phyloP scores from a whole-genome alignment of 2,113 vertebrate genomes.

The Centropristis striata region DNA sequence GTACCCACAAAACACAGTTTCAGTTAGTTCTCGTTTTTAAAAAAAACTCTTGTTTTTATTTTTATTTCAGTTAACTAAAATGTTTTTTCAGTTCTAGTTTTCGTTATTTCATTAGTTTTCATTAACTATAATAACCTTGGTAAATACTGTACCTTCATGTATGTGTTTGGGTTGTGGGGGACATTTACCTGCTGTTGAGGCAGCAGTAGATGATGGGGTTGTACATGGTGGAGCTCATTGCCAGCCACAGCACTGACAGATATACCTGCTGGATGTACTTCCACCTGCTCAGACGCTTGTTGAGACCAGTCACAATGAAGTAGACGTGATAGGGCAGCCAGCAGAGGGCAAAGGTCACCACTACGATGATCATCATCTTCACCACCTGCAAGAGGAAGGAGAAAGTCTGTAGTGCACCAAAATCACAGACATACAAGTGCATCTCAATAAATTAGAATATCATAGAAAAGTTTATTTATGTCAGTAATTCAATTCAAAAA shows the following conservation, averaged over 20 bases:
- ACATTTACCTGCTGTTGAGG: slow-evolving; percentile 94
- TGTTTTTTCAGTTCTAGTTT: too few species aligned
- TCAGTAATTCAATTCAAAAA: too few species aligned
- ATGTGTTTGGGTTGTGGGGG: not conserved
- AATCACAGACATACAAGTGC: too few species aligned
- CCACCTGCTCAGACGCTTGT: slow-evolving; percentile 89
- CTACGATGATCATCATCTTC: slow-evolving; percentile 99
- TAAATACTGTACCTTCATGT: not conserved
- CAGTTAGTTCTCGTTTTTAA: too few species aligned
- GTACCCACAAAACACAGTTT: too few species aligned
- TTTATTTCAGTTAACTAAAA: too few species aligned
- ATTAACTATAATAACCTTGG: too few species aligned
- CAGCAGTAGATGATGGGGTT: slow-evolving; percentile 99
- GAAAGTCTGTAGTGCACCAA: not conserved
- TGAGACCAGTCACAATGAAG: slow-evolving; percentile 93
- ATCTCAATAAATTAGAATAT: too few species aligned
- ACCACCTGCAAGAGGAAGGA: slow-evolving; percentile 89
- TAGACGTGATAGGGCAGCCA: slow-evolving; percentile 97
- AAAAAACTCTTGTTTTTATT: too few species aligned
- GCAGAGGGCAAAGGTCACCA: slow-evolving; percentile 95
- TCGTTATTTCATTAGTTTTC: too few species aligned
- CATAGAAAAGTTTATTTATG: too few species aligned
- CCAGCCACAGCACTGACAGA: slow-evolving; percentile 95
- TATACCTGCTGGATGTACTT: slow-evolving; percentile 99
- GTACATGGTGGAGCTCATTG: slow-evolving; percentile 99